Conservation (phyloP, 1,140 invertebrate species). For the Pseudomyrmex pallidus region DNA sequence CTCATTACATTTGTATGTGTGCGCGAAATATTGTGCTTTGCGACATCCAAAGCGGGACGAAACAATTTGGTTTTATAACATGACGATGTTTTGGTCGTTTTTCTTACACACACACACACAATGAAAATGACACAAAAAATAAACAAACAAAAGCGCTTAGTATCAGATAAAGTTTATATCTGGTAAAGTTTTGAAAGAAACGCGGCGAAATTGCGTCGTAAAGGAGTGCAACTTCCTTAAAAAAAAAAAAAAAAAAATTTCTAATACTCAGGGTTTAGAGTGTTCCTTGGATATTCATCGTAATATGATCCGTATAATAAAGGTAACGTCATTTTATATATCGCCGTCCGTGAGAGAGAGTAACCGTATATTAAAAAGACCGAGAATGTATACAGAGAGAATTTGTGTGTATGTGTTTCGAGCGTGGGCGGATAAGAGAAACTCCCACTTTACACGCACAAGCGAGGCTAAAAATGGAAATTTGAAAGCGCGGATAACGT, state of each 20-base stretch:
- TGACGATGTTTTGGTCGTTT: slow-evolving; percentile 18
- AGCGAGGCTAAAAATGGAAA: slow-evolving; percentile 58
- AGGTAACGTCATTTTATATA: slow-evolving; percentile 75
- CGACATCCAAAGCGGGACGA: not conserved
- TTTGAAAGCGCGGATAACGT: slow-evolving; percentile 34
- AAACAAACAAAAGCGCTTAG: slow-evolving; percentile 13
- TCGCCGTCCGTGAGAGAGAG: slow-evolving; percentile 73
- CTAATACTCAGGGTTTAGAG: slow-evolving; percentile 74
- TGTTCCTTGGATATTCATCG: slow-evolving; percentile 70
- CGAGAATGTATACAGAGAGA: not conserved
- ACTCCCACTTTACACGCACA: slow-evolving; percentile 1
- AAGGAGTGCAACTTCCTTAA: slow-evolving; percentile 7
- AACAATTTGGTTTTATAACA: slow-evolving; percentile 9
- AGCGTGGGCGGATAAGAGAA: slow-evolving; percentile 36
- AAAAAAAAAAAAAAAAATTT: slow-evolving; percentile 44
- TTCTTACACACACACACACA: not conserved
- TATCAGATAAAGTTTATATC: not conserved
- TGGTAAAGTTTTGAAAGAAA: not conserved
- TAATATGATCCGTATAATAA: slow-evolving; percentile 68
- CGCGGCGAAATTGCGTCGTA: not conserved
- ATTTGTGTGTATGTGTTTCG: not conserved
- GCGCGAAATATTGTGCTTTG: slow-evolving; percentile 5
- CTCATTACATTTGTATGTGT: not conserved
- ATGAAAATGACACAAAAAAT: too few species aligned
- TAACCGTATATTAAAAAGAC: not conserved